A percentile compares a stretch with the other conserved stretches of the same genome.
Evolutionary conservation across 2,888 invertebrate species (phyloP).

Genomic region (Keiferia lycopersicella): DNA sequence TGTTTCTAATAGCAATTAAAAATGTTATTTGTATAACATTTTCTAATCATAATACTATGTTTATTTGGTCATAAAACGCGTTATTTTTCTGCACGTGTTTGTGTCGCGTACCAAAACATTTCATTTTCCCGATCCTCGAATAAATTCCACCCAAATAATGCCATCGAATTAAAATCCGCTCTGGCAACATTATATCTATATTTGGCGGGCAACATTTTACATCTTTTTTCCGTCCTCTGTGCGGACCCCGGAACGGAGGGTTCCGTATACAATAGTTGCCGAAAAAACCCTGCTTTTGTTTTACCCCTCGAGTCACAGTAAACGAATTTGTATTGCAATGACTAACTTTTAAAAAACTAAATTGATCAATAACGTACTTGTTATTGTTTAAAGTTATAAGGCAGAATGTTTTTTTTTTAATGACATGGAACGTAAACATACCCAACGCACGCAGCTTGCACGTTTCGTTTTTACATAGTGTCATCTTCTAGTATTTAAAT

Average conservation of each 20-base stretch:
- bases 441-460: no score
- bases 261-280: slow-evolving; percentile 67
- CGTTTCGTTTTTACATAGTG: no score
- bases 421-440: no score
- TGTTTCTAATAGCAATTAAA: no score
- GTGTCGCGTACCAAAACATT: background rate
- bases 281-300: slow-evolving; percentile 51
- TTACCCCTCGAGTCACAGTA: slow-evolving; percentile 34
- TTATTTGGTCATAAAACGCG: no score
- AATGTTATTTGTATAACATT: background rate
- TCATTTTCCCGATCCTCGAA: background rate
- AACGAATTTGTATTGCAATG: background rate
- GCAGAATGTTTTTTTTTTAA: no score
- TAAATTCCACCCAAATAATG: slow-evolving; percentile 13
- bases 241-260: slow-evolving; percentile 63
- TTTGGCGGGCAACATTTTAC: slow-evolving; percentile 20
- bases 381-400: no score
- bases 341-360: no score
- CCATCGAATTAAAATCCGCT: slow-evolving; percentile 21
- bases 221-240: slow-evolving; percentile 19
- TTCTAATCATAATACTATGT: no score
- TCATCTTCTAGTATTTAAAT: no score
- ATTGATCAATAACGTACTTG: no score
- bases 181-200: slow-evolving; percentile 19
- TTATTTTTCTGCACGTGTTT: no score